Base-by-base conservation (phyloP, 2,888 invertebrate genomes). In the Malthinus seriepunctatus region DNA sequence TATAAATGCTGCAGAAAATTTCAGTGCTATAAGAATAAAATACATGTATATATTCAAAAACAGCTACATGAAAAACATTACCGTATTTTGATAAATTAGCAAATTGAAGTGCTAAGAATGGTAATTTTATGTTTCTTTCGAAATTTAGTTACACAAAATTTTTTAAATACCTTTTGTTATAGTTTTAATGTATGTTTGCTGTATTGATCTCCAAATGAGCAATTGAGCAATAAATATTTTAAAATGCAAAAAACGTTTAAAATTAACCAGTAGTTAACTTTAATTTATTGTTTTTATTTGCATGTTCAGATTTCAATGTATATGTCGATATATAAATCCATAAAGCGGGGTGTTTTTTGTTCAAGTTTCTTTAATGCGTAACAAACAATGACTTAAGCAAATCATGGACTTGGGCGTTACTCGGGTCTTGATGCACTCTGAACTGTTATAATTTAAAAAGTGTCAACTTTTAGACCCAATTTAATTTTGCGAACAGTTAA, bases 201-300 rank as follows among this genome's bases (percentile, higher is more conserved):
- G 54, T 61, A 57, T 57, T 57, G 56, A 57, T 61, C 61, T 61
- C 61, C n/a, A 53, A 51, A 61, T 61, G 61, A 61, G 61, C 57
- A 57, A 56, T 39, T 56, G 61, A 61, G 61, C 57, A 54, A 57
- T 39, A 46, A 55, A 23, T 56, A 32, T 37, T 33, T 38, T 33
- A 38, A 56, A 44, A 46, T 49, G 11, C 45, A 32, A 32, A 45
- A n/a, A 39, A 48, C 37, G 46, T 39, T 10, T 39, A 54, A 38
- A 48, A 48, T 47, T 7, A 32, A 47, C 33, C 5, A 5, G 23
- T 5, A 23, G 23, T 23, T 23, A 23, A 23, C 23, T 23, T 23
- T 23, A 23, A 23, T 23, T 23, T 3, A 23, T 23, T 5, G 23
- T 23, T 23, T n/a, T 23, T 23, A 23, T 23, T 23, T 23, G 23